Evolutionary conservation across 2,113 vertebrate species (phyloP).

Genomic region (Chloroceryle aenea): DNA sequence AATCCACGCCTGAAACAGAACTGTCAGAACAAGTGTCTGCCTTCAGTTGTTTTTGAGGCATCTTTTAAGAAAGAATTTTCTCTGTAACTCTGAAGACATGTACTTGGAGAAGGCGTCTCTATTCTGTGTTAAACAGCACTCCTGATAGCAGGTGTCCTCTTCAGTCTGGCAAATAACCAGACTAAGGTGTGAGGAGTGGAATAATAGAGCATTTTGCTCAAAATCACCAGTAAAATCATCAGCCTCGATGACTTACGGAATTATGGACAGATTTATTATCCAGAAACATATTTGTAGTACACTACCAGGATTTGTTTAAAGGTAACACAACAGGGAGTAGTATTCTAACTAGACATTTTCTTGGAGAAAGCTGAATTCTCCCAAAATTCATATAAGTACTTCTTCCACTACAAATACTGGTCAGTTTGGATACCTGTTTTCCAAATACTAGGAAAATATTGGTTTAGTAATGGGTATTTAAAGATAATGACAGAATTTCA

Average conservation of each 20-base stretch:
- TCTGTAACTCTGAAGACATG: neutral
- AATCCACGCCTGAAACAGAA: neutral
- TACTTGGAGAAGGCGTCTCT: neutral
- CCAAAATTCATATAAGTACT: neutral
- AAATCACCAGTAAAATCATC: neutral
- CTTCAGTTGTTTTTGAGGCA: neutral
- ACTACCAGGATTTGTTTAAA: neutral
- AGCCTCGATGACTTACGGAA: neutral
- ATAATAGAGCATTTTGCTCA: neutral
- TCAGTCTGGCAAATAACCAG: neutral
- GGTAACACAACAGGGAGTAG: neutral
- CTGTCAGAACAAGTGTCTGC: neutral
- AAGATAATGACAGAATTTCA: neutral
- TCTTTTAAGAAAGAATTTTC: neutral
- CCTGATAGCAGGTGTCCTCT: neutral
- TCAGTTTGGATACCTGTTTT: neutral
- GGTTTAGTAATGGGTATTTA: neutral
- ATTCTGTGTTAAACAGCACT: neutral
- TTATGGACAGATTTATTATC: neutral
- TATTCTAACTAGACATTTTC: neutral
- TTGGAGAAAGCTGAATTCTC: neutral
- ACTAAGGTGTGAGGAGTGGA: neutral
- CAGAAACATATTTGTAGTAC: neutral
- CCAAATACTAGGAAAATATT: neutral
- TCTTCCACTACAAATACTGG: neutral